phyloP scores from a whole-genome alignment of 2,888 invertebrate genomes.

The Carcina quercana region DNA sequence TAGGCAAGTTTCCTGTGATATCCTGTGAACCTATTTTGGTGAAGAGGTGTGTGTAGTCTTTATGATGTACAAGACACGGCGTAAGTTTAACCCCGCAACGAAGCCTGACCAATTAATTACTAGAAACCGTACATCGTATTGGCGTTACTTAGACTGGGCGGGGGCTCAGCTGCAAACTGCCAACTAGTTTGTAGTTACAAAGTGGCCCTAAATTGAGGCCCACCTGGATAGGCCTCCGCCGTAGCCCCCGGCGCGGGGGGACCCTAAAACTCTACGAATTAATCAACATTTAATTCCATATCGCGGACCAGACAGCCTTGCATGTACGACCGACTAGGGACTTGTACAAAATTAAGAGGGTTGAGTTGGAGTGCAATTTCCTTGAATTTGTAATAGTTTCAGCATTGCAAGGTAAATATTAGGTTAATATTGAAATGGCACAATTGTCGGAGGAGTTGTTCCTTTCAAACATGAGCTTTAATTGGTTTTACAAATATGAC shows the following conservation, averaged over 20 bases:
- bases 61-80: too few relatives aligned
- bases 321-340: conserved; percentile 52
- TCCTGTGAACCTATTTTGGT: too few relatives aligned
- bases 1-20: too few relatives aligned
- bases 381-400: too few relatives aligned
- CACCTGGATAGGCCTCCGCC: conserved; percentile 47
- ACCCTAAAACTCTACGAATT: conserved; percentile 55
- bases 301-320: conserved; percentile 34
- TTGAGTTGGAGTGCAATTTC: too few relatives aligned
- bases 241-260: conserved; percentile 26
- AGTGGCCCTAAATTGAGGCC: conserved; percentile 51
- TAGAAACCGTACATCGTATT: conserved; percentile 28
- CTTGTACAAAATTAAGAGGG: conserved; percentile 58
- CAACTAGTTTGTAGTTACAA: conserved; percentile 60
- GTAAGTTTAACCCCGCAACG: too few relatives aligned
- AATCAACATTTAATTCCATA: conserved; percentile 70
- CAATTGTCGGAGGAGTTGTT: too few relatives aligned
- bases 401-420: too few relatives aligned
- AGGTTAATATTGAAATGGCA: too few relatives aligned
- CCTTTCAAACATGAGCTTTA: too few relatives aligned
- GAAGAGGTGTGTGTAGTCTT: too few relatives aligned
- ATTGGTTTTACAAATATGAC: too few relatives aligned
- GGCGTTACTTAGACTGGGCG: conserved; percentile 30
- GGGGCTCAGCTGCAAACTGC: conserved; percentile 45
- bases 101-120: conserved; percentile 14